Evolutionary conservation across 2,888 invertebrate species (phyloP).

Genomic region (Pristionchus fissidentatus): DNA sequence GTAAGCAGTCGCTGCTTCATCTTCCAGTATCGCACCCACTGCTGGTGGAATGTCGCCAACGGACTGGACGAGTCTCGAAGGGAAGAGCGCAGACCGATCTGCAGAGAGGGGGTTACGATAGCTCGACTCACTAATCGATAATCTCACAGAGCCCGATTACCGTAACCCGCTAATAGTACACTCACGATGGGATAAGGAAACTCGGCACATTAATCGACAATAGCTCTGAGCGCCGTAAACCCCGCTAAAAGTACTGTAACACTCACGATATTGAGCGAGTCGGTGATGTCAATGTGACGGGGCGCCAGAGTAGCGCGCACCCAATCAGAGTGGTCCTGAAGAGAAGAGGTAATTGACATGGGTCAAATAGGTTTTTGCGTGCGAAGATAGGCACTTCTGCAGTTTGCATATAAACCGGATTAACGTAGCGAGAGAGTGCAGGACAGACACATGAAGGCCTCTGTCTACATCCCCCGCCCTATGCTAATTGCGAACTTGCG

Average conservation of each 20-base stretch:
- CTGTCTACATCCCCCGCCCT: no score
- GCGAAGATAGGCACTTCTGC: no score
- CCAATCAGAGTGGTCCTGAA: slow-evolving; percentile 46
- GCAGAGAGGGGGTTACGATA: slow-evolving; percentile 21
- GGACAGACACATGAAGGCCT: no score
- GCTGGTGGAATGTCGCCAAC: slow-evolving; percentile 59
- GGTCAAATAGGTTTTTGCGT: no score
- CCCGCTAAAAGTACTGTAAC: neutral
- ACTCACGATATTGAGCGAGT: slow-evolving; percentile 44
- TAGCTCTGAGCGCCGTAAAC: no score
- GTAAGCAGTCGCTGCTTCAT: slow-evolving; percentile 53
- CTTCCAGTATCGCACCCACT: slow-evolving; percentile 66
- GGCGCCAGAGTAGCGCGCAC: slow-evolving; percentile 7
- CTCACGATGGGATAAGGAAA: neutral
- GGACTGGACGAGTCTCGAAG: slow-evolving; percentile 62
- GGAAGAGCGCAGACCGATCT: slow-evolving; percentile 59
- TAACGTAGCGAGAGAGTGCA: no score
- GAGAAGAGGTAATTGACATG: no score
- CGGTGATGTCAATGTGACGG: slow-evolving; percentile 42
- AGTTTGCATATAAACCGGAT: no score
- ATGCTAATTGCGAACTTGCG: no score
- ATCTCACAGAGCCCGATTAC: no score
- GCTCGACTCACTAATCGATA: neutral
- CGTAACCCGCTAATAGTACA: neutral
- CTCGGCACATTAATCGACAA: no score